Evolutionary conservation across 2,888 invertebrate species (phyloP).

Genomic region (Tetragonisca angustula): DNA sequence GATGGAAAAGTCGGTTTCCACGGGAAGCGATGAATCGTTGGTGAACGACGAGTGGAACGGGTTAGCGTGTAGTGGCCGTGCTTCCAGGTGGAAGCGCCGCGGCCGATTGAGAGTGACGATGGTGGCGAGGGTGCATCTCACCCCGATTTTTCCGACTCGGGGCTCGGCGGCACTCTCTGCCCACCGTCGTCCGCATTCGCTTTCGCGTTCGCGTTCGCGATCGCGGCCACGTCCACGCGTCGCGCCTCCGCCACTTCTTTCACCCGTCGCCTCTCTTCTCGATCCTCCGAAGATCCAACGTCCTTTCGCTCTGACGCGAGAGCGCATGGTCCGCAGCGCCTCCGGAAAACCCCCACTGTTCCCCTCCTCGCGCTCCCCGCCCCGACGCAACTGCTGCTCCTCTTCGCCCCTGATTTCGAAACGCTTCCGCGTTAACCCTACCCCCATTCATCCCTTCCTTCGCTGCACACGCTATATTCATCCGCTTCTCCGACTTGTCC

Average conservation of each 20-base stretch:
- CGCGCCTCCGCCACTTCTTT: slow-evolving; percentile 78
- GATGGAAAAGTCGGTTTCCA: neutral
- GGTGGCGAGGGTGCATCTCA: slow-evolving; percentile 77
- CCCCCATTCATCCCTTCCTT: slow-evolving; percentile 19
- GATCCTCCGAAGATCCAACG: slow-evolving; percentile 77
- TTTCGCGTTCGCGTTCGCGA: slow-evolving; percentile 48
- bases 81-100: slow-evolving; percentile 77
- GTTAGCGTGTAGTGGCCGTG: slow-evolving; percentile 67
- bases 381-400: slow-evolving; percentile 27
- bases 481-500: neutral
- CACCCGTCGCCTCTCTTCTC: slow-evolving; percentile 71
- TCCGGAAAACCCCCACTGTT: slow-evolving; percentile 59
- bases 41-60: slow-evolving; percentile 59
- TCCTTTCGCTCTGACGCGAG: slow-evolving; percentile 59
- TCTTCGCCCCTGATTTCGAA: slow-evolving; percentile 2
- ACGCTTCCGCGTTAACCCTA: slow-evolving; percentile 23
- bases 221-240: slow-evolving; percentile 63
- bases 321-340: slow-evolving; percentile 73
- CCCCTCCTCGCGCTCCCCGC: slow-evolving; percentile 8
- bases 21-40: slow-evolving; percentile 51
- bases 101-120: slow-evolving; percentile 78
- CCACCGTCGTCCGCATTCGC: slow-evolving; percentile 73
- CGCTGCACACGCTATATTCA: neutral
- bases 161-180: slow-evolving; percentile 78
- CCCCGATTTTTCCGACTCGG: slow-evolving; percentile 78